Evolutionary conservation across 1,140 invertebrate species (phyloP), one percentile per base, ranked within the genome.

Genomic region (Pemphigus obesinymphae): DNA sequence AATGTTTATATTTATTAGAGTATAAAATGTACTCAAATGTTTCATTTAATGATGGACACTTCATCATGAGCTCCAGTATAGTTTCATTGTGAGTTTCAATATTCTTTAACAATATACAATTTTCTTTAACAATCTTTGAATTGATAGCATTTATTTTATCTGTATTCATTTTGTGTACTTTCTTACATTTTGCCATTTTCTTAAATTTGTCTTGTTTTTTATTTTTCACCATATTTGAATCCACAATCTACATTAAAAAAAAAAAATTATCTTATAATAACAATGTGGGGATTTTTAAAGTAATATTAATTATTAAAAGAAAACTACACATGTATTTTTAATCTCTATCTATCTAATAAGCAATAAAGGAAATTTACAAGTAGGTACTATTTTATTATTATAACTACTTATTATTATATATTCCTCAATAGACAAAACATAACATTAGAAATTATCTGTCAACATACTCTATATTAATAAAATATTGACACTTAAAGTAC

Each of bases 21-120:
- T 80, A 80, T 61, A 80, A 80, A 15, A 80, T 61, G 63, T 80
- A 80, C 40, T 80, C 76, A 80, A 80, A 80, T 43, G 76, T 80
- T 63, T 80, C 37, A 4, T 63, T 80, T 45, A 80, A 15, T 4
- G 63, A 55, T 5, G 76, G 40, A 31, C 31, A 26, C 26, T 80
- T 58, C 45, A 23, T 80, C 76, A 80, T 61, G 1, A 61, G 20
- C 23, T 80, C 40, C 43, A 80, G 37, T 80, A 80, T 8, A 48
- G 6, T 29, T 43, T 40, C 23, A 63, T 80, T 58, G 29, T 53
- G n/a, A 2, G 55, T 63, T 80, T 63, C 17, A 58, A 20, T 45
- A 61, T 61, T 61, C 29, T 23, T n/a, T n/a, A n/a, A n/a, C n/a
- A 11, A 76, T 5, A 1, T 31, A 75, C 2, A 53, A 11, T 26